Evolutionary conservation across 2,888 invertebrate species (phyloP).

Genomic region (Augiades crinisus): DNA sequence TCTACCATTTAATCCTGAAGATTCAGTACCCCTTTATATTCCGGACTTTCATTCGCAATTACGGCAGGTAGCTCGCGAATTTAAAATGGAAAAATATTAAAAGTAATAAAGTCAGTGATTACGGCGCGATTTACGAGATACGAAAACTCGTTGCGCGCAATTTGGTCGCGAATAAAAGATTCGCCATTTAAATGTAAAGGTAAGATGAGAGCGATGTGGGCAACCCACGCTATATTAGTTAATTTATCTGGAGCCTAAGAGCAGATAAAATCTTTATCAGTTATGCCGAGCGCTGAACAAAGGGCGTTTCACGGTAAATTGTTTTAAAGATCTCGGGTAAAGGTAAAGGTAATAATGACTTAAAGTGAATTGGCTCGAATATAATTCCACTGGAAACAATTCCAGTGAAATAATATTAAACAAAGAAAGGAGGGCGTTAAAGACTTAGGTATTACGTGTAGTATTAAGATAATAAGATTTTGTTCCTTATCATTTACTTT

Average conservation of each 20-base stretch:
- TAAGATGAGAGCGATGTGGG: constrained; percentile 27
- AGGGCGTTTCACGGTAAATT: constrained; percentile 1
- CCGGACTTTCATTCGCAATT: not conserved
- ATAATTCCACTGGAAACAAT: constrained; percentile 9
- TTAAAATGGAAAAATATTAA: constrained; percentile 1
- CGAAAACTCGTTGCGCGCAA: constrained; percentile 20
- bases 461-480: no score
- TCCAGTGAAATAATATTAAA: no score
- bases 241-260: constrained; percentile 27
- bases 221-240: constrained; percentile 31
- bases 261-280: constrained; percentile 24
- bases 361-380: no score
- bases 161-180: constrained; percentile 29
- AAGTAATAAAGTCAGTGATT: constrained; percentile 7
- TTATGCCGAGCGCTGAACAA: constrained; percentile 4
- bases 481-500: no score
- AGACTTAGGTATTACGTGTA: no score
- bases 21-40: no score
- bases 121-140: constrained; percentile 7
- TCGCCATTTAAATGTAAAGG: constrained; percentile 26
- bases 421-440: no score
- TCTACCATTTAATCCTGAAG: no score
- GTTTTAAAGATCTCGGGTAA: constrained; percentile 7
- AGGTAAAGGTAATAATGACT: not conserved
- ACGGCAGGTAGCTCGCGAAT: not conserved